Base-by-base conservation (phyloP, 2,797 vertebrate species). In the Megaceryle alcyon region DNA sequence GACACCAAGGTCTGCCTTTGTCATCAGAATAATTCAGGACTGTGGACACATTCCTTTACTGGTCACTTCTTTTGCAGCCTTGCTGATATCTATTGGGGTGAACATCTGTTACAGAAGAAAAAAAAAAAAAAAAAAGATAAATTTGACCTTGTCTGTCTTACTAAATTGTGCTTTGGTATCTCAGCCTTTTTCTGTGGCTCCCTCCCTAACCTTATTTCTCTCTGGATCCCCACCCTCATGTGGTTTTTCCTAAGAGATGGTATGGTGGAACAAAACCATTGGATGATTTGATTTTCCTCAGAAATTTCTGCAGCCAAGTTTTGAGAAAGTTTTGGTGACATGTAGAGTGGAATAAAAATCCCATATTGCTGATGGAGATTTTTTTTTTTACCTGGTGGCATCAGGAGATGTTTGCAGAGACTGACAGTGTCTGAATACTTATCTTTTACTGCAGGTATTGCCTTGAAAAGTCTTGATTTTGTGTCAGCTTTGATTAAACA, bases 401-500 rank as follows among this genome's bases (percentile, higher is more conserved):
- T 63, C 79, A 82, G 64, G 69, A 95, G 97, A 98, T 95, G 92
- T 97, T 98, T 97, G 95, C 85, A 97, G 97, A 97, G 94, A 95
- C 91, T 97, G 97, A 97, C 97, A 93, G 73, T 96, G 97, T 98
- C 97, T 97, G 97, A 97, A 97, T 95, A 94, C 93, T 97, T 97
- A 94, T 94, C 75, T 90, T 96, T 96, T 94, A 84, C 73, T 94
- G 77, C 82, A 97, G 94, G 87, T 96, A 92, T 91, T 95, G 80
- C 91, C 81, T 94, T 97, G 97, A 97, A 97, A 97, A 97, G 91
- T 96, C 97, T 98, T 98, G 97, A 98, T 97, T 97, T 97, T 97
- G 49, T 98, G 98, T 98, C 98, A 97, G 46, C 83, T 92, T 94
- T 96, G 94, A 97, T 98, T 98, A 97, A 97, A 82, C 37, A 86